Base-by-base conservation (phyloP, 2,113 vertebrate species). In the Tauraco erythrolophus region DNA sequence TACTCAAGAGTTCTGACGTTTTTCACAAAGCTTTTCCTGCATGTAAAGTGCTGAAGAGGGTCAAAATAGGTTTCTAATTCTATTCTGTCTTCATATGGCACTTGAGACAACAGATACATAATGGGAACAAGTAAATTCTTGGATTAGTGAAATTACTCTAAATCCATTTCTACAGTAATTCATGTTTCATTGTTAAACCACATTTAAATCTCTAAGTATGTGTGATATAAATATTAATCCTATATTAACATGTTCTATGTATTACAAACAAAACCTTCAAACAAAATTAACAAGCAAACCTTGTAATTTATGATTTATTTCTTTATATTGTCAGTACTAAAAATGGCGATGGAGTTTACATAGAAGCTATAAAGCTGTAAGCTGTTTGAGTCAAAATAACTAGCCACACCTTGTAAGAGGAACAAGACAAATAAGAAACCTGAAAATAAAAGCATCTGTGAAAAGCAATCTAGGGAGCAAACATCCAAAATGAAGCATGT, bases 391-490 rank as follows among this genome's bases (percentile, higher is more conserved):
- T 78, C 88, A 84, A 80, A 77, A 77, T 57, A 91, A 68, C 74
- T 48, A 86, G 72, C 69, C 80, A 72, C 61, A 78, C 84, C 77
- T 89, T 89, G 31, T 61, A 54, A 72, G 48, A 84, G n/a, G 33
- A 92, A 37, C 17, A 79, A 89, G 80, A 89, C 39, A 88, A 84
- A 61, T 31, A 78, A 50, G 69, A 94, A 95, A 92, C 70, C 61
- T 94, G 91, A 79, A 92, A 95, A 91, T 69, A 96, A 94, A 96
- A 91, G 41, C 92, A 92, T 82, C 89, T 97, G 95, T 75, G 84
- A 87, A 94, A 89, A 89, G 61, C 72, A 92, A 57, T 71, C 68
- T 45, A 64, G 61, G 57, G 71, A 93, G 53, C 91, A 95, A 96
- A 95, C 77, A 91, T 91, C 53, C 61, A 95, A 91, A 94, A 84